Evolutionary conservation across 2,113 vertebrate genomes (phyloP).

Genomic region (Blennius ocellaris): DNA sequence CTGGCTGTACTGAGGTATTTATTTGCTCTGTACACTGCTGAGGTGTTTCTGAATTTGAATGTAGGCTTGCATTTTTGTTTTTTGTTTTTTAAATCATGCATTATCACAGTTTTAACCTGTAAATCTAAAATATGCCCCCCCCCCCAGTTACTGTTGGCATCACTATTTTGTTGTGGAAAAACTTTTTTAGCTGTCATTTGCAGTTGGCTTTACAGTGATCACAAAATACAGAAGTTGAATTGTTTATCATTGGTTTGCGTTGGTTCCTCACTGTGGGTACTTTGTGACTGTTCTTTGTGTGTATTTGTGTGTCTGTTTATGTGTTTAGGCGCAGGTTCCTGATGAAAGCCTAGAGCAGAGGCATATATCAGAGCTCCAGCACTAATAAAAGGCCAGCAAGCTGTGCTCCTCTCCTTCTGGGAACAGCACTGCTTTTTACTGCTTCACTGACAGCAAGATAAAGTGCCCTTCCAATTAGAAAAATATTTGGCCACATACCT

Average conservation of each 20-base stretch:
- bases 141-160: constrained; percentile 29
- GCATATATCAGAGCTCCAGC: constrained; percentile 83
- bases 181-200: constrained; percentile 50
- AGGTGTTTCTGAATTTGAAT: constrained; percentile 57
- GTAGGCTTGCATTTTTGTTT: constrained; percentile 7
- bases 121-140: constrained; percentile 37
- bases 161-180: constrained; percentile 49
- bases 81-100: constrained; percentile 23
- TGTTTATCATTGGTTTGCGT: constrained; percentile 48
- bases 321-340: constrained; percentile 66
- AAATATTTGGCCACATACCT: constrained; percentile 86
- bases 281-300: constrained; percentile 51
- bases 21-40: constrained; percentile 45
- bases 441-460: constrained; percentile 86
- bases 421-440: constrained; percentile 83
- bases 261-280: constrained; percentile 45
- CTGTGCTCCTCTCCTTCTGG: constrained; percentile 83
- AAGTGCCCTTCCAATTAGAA: constrained; percentile 88
- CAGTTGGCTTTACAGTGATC: constrained; percentile 36
- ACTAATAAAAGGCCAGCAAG: constrained; percentile 85
- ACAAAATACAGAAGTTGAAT: constrained; percentile 42
- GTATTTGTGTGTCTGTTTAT: constrained; percentile 65
- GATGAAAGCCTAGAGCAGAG: constrained; percentile 83
- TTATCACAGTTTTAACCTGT: constrained; percentile 44
- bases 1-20: constrained; percentile 41